A percentile compares a stretch with the other conserved stretches of the same genome.
Conservation (phyloP, 2,113 vertebrate genomes). For the Gobio gobio region DNA sequence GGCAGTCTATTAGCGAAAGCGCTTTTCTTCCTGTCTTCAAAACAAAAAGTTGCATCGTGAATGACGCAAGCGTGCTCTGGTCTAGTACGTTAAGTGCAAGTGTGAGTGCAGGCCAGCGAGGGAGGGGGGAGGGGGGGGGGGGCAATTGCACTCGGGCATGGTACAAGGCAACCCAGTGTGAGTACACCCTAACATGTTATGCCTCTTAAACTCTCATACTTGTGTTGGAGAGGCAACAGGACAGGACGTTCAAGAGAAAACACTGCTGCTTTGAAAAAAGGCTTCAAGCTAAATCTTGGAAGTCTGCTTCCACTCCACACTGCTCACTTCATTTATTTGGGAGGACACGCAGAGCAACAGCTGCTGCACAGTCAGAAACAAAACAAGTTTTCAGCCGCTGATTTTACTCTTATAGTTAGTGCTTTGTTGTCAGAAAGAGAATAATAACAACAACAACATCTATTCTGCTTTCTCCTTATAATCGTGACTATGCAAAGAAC, state of each 20-base stretch:
- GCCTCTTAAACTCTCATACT: neutral
- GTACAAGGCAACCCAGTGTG: too few relatives aligned
- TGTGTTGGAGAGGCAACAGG: neutral
- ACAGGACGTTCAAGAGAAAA: neutral
- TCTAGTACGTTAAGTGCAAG: too few relatives aligned
- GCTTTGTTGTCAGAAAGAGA: neutral
- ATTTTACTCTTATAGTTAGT: neutral
- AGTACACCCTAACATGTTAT: neutral
- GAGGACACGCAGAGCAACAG: conserved; percentile 21
- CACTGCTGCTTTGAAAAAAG: neutral
- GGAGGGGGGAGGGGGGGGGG: too few relatives aligned
- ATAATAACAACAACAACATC: neutral
- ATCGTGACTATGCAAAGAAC: neutral
- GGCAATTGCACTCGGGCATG: too few relatives aligned
- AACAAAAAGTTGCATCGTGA: too few relatives aligned
- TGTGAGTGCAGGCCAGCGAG: too few relatives aligned
- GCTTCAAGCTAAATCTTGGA: neutral
- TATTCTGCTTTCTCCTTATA: neutral
- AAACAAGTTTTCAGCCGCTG: neutral
- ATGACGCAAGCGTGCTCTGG: too few relatives aligned
- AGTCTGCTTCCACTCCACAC: conserved; percentile 2
- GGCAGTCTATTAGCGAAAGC: too few relatives aligned
- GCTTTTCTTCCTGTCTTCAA: too few relatives aligned
- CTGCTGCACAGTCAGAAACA: conserved; percentile 5
- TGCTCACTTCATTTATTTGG: conserved; percentile 14